Percentiles rank a stretch among this genome's conserved stretches.
Evolutionary conservation across 92 coral and sea anemone genomes (phyloP).

Genomic region (Porites cylindrica): DNA sequence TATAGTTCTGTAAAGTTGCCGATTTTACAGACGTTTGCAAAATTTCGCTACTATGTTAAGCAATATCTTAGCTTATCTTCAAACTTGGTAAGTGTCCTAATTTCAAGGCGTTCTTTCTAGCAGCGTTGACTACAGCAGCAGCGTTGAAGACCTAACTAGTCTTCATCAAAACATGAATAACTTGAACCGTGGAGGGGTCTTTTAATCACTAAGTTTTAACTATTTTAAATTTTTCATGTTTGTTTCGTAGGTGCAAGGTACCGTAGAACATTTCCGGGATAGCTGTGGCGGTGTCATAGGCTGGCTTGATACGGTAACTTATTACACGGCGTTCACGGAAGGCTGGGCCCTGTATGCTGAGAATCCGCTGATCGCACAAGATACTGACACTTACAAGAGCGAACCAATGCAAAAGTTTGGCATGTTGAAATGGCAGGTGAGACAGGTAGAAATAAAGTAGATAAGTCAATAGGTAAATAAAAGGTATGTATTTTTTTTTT

Average conservation of each 20-base stretch:
- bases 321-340: constrained; percentile 96
- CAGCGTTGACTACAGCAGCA: no score
- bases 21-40: no score
- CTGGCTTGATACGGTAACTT: constrained; percentile 84
- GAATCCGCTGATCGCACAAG: constrained; percentile 90
- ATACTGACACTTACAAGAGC: constrained; percentile 83
- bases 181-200: background rate
- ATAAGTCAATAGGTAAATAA: no score
- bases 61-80: no score
- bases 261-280: constrained; percentile 88
- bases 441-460: no score
- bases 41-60: no score
- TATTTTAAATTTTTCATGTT: background rate
- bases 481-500: no score
- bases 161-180: no score
- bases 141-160: no score
- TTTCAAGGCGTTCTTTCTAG: no score
- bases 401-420: constrained; percentile 96
- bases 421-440: constrained; percentile 93
- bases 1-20: no score
- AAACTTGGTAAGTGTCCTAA: no score
- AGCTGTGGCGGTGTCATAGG: constrained; percentile 88
- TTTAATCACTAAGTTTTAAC: background rate
- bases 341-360: constrained; percentile 99
- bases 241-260: constrained; percentile 86